Conservation (phyloP, 2,888 invertebrate species). For the Caenorhabditis sp. region DNA sequence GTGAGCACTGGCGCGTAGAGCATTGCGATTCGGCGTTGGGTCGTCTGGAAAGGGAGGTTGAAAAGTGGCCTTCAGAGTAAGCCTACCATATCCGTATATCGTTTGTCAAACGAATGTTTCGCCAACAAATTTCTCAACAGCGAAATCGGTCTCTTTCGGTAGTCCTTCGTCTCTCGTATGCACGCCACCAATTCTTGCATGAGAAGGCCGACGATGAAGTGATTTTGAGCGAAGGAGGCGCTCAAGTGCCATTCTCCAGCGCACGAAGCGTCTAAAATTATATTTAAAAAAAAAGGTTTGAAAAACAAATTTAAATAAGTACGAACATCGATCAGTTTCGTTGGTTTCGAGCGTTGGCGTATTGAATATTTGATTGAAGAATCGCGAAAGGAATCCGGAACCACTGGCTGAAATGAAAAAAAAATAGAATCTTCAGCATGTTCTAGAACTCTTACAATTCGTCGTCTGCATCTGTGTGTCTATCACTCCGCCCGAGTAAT, state of each 20-base stretch:
- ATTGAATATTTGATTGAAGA: conserved; percentile 71
- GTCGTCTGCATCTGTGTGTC: conserved; percentile 53
- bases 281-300: too few relatives aligned
- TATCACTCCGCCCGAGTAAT: conserved; percentile 43
- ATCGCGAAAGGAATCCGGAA: conserved; percentile 67
- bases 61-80: neutral
- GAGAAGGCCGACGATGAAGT: conserved; percentile 91
- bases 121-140: conserved; percentile 90
- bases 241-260: conserved; percentile 82
- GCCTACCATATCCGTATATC: conserved; percentile 87
- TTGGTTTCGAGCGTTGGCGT: conserved; percentile 62
- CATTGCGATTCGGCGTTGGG: conserved; percentile 85
- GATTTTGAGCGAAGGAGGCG: conserved; percentile 91
- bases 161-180: conserved; percentile 88
- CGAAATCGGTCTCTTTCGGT: conserved; percentile 87
- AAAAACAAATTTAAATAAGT: too few relatives aligned
- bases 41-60: conserved; percentile 62
- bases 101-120: conserved; percentile 93
- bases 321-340: conserved; percentile 72
- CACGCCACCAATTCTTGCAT: conserved; percentile 91
- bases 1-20: conserved; percentile 93
- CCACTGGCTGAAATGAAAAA: conserved; percentile 54
- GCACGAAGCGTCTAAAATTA: too few relatives aligned
- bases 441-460: conserved; percentile 20
- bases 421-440: too few relatives aligned